phyloP scores from a whole-genome alignment of 2,888 invertebrate species.

The Bedellia somnulentella region DNA sequence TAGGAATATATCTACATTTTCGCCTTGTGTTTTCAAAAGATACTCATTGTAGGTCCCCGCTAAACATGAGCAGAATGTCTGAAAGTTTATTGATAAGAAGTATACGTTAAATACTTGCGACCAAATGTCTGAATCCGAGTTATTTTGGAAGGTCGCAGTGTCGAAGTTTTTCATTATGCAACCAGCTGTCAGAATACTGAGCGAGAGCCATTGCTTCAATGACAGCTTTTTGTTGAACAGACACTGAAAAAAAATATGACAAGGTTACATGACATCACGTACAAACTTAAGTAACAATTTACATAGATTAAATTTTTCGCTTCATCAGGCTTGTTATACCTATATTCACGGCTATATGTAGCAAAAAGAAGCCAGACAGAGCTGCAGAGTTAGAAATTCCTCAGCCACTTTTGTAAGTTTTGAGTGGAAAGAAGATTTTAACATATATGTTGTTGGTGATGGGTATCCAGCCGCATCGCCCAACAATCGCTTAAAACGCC shows the following conservation, averaged over 20 bases:
- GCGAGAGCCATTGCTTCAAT: slow-evolving; percentile 83
- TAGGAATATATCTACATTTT: slow-evolving; percentile 83
- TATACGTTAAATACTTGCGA: slow-evolving; percentile 58
- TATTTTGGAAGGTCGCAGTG: slow-evolving; percentile 27
- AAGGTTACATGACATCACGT: background rate
- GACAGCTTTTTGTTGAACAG: slow-evolving; percentile 84
- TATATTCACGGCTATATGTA: too few species aligned
- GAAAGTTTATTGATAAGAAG: slow-evolving; percentile 68
- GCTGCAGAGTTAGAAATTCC: too few species aligned
- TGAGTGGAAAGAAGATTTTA: too few species aligned
- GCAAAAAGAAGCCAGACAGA: too few species aligned
- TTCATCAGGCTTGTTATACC: too few species aligned
- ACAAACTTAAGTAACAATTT: background rate
- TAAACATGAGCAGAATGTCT: slow-evolving; percentile 89
- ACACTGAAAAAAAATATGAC: slow-evolving; percentile 59
- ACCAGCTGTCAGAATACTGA: slow-evolving; percentile 82
- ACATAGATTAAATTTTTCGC: too few species aligned
- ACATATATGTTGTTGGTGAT: too few species aligned
- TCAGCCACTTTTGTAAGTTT: too few species aligned
- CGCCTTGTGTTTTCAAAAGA: slow-evolving; percentile 82
- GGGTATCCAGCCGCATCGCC: too few species aligned
- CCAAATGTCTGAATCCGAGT: slow-evolving; percentile 26
- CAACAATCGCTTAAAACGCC: too few species aligned
- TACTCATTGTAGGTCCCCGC: slow-evolving; percentile 97
- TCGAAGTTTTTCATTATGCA: slow-evolving; percentile 89